Percentiles rank a stretch among this genome's conserved stretches.
These are phyloP conservation scores for Clistopyga incitator DNA, from an alignment of 2,888 invertebrate genomes.

Conservation along the genomic window DNA sequence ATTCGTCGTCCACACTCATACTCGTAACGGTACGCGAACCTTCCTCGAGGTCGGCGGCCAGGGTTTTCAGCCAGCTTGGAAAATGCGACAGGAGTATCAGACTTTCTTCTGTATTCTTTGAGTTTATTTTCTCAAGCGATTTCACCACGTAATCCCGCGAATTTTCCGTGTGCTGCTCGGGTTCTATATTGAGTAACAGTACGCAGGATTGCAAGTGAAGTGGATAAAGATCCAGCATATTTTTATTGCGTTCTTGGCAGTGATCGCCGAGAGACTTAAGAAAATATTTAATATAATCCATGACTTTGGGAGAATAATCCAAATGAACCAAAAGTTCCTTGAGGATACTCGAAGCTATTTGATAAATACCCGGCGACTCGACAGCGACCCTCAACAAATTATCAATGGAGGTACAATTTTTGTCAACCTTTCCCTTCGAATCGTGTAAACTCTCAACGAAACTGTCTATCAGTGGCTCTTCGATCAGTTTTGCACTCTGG, in stretches of 20 bases:
- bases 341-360: conserved; percentile 71
- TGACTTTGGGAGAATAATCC: conserved; percentile 69
- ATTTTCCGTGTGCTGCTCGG: conserved; percentile 70
- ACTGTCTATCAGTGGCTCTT: conserved; percentile 74
- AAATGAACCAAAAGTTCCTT: conserved; percentile 74
- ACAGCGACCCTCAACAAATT: conserved; percentile 69
- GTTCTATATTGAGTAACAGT: conserved; percentile 76
- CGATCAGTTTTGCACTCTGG: conserved; percentile 74
- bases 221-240: conserved; percentile 79
- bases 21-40: neutral
- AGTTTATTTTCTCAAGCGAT: conserved; percentile 70
- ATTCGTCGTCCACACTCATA: conserved; percentile 17
- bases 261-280: conserved; percentile 66
- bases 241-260: conserved; percentile 68
- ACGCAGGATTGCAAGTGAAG: conserved; percentile 72
- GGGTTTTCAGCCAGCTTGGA: conserved; percentile 75
- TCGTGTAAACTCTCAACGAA: conserved; percentile 64
- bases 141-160: conserved; percentile 72
- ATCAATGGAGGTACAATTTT: conserved; percentile 45
- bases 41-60: conserved; percentile 61
- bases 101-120: conserved; percentile 68
- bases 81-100: conserved; percentile 77
- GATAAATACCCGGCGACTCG: conserved; percentile 74
- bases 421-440: conserved; percentile 28
- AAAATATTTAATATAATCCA: conserved; percentile 72